phyloP scores from a whole-genome alignment of 2,888 invertebrate genomes.

The Yponomeuta cagnagella region DNA sequence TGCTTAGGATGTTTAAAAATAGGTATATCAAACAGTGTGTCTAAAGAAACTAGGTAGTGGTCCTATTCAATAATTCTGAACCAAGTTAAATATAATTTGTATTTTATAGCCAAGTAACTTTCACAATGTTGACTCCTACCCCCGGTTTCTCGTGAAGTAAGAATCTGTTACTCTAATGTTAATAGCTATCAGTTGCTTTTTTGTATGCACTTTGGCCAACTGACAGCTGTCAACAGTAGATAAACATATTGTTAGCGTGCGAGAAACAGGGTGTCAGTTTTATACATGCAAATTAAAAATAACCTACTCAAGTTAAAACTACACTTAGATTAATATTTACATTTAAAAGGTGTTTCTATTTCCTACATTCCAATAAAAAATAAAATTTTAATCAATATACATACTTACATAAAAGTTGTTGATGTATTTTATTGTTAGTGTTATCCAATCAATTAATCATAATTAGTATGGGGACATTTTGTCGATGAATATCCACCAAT shows the following conservation, averaged over 20 bases:
- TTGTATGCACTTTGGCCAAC: background rate
- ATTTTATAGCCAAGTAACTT: background rate
- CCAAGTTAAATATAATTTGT: background rate
- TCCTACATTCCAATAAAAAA: constrained; percentile 45
- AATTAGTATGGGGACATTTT: constrained; percentile 43
- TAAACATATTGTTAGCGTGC: background rate
- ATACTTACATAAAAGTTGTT: constrained; percentile 30
- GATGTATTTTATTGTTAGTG: constrained; percentile 37
- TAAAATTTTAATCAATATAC: constrained; percentile 22
- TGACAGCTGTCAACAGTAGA: no score
- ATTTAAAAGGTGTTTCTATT: constrained; percentile 21
- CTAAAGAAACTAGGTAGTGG: background rate
- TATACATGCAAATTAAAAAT: background rate
- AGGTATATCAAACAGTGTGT: background rate
- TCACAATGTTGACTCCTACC: background rate
- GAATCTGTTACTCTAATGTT: no score
- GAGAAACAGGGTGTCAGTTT: background rate
- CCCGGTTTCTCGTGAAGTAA: no score
- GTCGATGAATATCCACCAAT: constrained; percentile 41
- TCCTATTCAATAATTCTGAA: background rate
- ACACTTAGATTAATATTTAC: constrained; percentile 9
- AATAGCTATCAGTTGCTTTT: background rate
- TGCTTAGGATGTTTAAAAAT: background rate
- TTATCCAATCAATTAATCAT: constrained; percentile 66
- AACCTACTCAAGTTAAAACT: constrained; percentile 5